Evolutionary conservation across 2,797 vertebrate species (phyloP).

Genomic region (Anabas testudineus): DNA sequence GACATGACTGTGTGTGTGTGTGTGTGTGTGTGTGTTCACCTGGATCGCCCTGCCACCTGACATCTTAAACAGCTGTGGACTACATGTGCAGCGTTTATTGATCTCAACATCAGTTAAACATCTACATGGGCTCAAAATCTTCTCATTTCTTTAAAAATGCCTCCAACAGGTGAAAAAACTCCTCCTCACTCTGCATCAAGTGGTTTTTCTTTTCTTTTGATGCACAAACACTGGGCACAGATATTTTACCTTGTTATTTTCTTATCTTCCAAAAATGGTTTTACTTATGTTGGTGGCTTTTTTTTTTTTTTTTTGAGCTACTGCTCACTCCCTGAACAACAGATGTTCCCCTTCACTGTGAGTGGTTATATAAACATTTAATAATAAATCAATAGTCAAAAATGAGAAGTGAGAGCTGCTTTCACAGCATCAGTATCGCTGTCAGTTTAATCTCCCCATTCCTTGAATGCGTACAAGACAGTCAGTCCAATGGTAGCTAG

Average conservation of each 20-base stretch:
- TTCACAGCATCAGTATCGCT: conserved; percentile 60
- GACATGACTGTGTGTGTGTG: conserved; percentile 1
- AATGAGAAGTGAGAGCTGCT: conserved; percentile 34
- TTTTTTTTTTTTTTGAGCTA: conserved; percentile 35
- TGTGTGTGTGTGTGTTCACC: no score
- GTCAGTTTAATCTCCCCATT: conserved; percentile 68
- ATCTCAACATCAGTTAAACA: no score
- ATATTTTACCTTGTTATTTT: conserved; percentile 13
- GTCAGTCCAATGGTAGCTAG: conserved; percentile 47
- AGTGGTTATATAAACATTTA: conserved; percentile 59
- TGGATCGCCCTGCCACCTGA: no score
- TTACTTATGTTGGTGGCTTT: conserved; percentile 13
- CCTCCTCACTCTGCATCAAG: not conserved
- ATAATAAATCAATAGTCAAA: conserved; percentile 60
- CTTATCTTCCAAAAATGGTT: not conserved
- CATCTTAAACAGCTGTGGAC: no score
- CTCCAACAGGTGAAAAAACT: not conserved
- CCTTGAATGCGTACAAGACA: conserved; percentile 67
- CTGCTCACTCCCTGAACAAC: conserved; percentile 22
- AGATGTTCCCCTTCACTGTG: conserved; percentile 24
- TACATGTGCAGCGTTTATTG: no score
- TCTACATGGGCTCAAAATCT: no score
- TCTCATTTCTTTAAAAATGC: no score
- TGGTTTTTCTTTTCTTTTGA: not conserved
- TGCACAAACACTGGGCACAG: not conserved